Evolutionary conservation across 1,140 invertebrate species (phyloP).

Genomic region (Himalopsyche phryganea): DNA sequence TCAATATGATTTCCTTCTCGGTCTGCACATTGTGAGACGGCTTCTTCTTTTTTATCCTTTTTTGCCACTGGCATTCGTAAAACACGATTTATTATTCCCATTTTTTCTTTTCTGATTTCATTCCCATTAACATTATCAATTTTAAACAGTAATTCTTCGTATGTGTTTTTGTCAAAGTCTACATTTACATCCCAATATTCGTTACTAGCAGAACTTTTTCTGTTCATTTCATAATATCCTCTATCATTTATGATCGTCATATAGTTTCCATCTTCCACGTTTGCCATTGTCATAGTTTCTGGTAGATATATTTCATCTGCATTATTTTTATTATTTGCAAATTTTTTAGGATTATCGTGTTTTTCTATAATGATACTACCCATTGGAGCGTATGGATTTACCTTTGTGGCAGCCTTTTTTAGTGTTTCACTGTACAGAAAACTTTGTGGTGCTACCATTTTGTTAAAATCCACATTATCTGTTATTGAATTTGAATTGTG

Average conservation of each 20-base stretch:
- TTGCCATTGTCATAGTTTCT: neutral
- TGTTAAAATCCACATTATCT: slow-evolving; percentile 5
- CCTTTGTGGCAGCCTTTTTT: slow-evolving; percentile 37
- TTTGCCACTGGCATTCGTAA: slow-evolving; percentile 8
- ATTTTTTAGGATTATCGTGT: slow-evolving; percentile 14
- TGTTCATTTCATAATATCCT: slow-evolving; percentile 30
- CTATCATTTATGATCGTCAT: slow-evolving; percentile 10
- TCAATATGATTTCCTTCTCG: neutral
- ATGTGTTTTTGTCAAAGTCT: slow-evolving; percentile 22
- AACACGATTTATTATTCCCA: slow-evolving; percentile 25
- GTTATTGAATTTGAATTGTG: neutral
- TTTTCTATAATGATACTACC: slow-evolving; percentile 29
- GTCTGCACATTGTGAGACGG: neutral
- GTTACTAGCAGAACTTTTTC: too few species aligned
- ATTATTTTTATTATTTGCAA: slow-evolving; percentile 4
- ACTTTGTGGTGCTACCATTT: slow-evolving; percentile 46
- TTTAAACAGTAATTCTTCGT: slow-evolving; percentile 27
- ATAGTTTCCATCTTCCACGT: neutral
- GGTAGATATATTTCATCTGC: slow-evolving; percentile 1
- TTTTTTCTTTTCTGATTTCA: slow-evolving; percentile 16
- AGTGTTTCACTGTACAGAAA: slow-evolving; percentile 47
- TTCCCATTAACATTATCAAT: neutral
- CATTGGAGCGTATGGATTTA: slow-evolving; percentile 48
- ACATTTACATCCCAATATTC: slow-evolving; percentile 14
- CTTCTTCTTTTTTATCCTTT: slow-evolving; percentile 16